phyloP scores from a whole-genome alignment of 1,140 invertebrate genomes.

The Listronotus bonariensis region DNA sequence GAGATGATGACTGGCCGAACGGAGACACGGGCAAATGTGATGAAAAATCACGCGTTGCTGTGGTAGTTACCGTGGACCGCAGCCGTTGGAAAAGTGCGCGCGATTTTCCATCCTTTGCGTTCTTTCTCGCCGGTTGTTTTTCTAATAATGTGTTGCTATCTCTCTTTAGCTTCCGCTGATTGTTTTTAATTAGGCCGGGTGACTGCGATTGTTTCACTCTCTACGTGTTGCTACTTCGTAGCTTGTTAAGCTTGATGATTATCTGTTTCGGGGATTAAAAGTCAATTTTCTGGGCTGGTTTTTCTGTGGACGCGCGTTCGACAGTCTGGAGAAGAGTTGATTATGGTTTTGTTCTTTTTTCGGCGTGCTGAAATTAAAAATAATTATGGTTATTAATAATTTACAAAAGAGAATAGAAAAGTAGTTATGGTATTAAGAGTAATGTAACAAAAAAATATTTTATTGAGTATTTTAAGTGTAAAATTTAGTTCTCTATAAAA shows the following conservation, averaged over 20 bases:
- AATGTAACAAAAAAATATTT: no score
- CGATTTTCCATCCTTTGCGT: constrained; percentile 45
- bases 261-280: constrained; percentile 37
- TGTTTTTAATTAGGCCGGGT: constrained; percentile 41
- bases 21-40: constrained; percentile 50
- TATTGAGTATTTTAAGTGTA: no score
- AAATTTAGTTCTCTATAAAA: no score
- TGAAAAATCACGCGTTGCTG: constrained; percentile 54
- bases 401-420: not conserved
- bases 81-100: constrained; percentile 52
- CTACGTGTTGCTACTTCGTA: constrained; percentile 35
- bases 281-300: constrained; percentile 32
- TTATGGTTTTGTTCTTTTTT: constrained; percentile 7
- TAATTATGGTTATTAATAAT: constrained; percentile 7
- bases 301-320: constrained; percentile 13
- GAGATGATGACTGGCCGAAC: constrained; percentile 21
- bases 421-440: no score
- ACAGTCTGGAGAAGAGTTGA: not conserved
- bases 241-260: constrained; percentile 33
- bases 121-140: constrained; percentile 47
- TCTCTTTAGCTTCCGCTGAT: constrained; percentile 34
- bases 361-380: constrained; percentile 1
- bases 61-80: constrained; percentile 48
- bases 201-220: constrained; percentile 36
- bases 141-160: constrained; percentile 43